These are phyloP conservation scores for Crenichthys baileyi DNA, from an alignment of 2,797 vertebrate species.

Conservation along the genomic window DNA sequence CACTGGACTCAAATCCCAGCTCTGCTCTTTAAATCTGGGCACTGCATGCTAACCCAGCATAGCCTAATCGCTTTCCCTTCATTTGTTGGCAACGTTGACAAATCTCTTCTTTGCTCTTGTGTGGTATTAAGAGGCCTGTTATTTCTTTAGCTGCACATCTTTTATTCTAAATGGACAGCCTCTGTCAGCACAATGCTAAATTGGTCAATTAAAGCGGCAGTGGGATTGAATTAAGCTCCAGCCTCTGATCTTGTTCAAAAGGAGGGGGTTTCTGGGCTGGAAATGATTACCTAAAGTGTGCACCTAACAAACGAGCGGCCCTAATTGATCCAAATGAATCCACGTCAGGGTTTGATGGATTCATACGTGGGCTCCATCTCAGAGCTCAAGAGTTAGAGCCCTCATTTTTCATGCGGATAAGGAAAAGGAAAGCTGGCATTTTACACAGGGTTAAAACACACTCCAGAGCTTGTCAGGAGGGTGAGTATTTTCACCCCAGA, in stretches of 20 bases:
- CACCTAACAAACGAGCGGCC: constrained; percentile 74
- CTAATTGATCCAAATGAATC: constrained; percentile 83
- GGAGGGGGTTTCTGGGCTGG: constrained; percentile 65
- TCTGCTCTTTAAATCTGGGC: constrained; percentile 29
- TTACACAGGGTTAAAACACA: constrained; percentile 63
- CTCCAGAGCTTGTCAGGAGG: constrained; percentile 42
- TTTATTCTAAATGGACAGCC: constrained; percentile 81
- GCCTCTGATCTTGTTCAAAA: constrained; percentile 71
- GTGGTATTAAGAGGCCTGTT: constrained; percentile 78
- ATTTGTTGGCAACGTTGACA: constrained; percentile 72
- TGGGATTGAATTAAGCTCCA: constrained; percentile 82
- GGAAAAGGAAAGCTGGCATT: constrained; percentile 33
- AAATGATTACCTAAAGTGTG: constrained; percentile 77
- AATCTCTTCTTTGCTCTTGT: constrained; percentile 72
- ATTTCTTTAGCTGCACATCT: constrained; percentile 77
- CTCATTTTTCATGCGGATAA: constrained; percentile 55
- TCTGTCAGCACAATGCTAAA: constrained; percentile 82
- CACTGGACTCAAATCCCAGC: constrained; percentile 21
- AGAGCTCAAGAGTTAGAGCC: constrained; percentile 62
- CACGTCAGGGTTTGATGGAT: constrained; percentile 75
- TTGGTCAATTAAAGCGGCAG: constrained; percentile 81
- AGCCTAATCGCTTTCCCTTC: constrained; percentile 65
- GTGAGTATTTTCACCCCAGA: constrained; percentile 14
- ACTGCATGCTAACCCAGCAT: constrained; percentile 52
- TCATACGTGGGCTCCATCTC: constrained; percentile 52